These are phyloP conservation scores for Pteronotus mesoamericanus DNA, from an alignment of 2,797 vertebrate genomes.

Conservation along the genomic window DNA sequence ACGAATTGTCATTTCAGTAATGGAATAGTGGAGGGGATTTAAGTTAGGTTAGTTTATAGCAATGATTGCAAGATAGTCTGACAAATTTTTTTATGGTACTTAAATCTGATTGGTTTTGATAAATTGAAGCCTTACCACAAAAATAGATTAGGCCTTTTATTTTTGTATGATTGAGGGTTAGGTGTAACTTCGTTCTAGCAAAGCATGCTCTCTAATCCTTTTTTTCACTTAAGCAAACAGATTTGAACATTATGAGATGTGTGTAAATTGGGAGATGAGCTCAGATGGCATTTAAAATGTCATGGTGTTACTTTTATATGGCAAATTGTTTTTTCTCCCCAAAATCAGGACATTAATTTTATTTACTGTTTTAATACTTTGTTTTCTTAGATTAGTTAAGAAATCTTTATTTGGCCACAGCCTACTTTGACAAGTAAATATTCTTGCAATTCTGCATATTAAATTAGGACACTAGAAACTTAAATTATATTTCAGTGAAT, in stretches of 20 bases:
- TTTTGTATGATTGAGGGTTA: slow-evolving; percentile 37
- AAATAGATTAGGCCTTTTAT: neutral
- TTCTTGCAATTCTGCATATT: slow-evolving; percentile 61
- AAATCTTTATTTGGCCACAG: slow-evolving; percentile 64
- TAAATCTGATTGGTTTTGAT: slow-evolving; percentile 65
- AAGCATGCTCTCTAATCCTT: slow-evolving; percentile 22
- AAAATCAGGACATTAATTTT: slow-evolving; percentile 59
- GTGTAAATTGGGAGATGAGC: slow-evolving; percentile 53
- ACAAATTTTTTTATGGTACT: slow-evolving; percentile 24
- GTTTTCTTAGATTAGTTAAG: slow-evolving; percentile 54
- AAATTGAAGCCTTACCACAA: slow-evolving; percentile 71
- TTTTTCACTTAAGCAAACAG: slow-evolving; percentile 42
- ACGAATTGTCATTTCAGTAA: slow-evolving; percentile 11
- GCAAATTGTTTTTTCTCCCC: neutral
- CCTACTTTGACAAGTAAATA: slow-evolving; percentile 64
- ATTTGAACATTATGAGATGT: slow-evolving; percentile 13
- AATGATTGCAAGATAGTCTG: neutral
- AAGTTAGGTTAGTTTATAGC: neutral
- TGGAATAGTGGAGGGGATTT: neutral
- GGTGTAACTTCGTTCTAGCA: slow-evolving; percentile 34
- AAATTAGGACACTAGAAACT: slow-evolving; percentile 73
- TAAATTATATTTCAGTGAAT: slow-evolving; percentile 74
- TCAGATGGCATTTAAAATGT: slow-evolving; percentile 59
- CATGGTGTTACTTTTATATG: neutral
- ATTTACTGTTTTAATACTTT: slow-evolving; percentile 57